phyloP scores from a whole-genome alignment of 2,797 vertebrate genomes.

The Dipus sagitta region DNA sequence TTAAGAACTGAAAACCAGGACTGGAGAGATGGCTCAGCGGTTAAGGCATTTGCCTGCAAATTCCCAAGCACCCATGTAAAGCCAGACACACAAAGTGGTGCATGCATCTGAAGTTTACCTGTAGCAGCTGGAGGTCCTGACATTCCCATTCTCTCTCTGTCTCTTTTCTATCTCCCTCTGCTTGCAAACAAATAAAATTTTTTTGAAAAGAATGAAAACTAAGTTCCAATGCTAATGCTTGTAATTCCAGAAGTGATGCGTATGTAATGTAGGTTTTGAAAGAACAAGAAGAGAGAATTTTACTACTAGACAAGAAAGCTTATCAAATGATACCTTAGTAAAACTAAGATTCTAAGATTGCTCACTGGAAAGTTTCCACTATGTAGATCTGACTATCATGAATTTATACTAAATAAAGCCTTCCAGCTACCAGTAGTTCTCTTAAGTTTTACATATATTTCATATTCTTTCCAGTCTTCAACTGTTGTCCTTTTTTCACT shows the following conservation, averaged over 20 bases:
- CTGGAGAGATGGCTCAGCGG: no score
- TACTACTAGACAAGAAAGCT: slow-evolving; percentile 58
- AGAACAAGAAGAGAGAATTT: slow-evolving; percentile 53
- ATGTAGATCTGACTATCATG: slow-evolving; percentile 55
- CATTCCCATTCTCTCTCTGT: no score
- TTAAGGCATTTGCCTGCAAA: no score
- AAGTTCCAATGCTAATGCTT: slow-evolving; percentile 69
- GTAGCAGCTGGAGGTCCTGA: no score
- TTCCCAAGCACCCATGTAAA: no score
- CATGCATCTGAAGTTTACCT: no score
- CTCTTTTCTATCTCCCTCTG: no score
- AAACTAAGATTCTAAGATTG: slow-evolving; percentile 62
- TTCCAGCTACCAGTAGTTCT: slow-evolving; percentile 55
- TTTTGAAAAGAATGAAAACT: no score
- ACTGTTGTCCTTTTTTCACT: not conserved
- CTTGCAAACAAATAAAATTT: no score
- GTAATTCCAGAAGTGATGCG: slow-evolving; percentile 62
- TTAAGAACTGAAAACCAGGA: slow-evolving; percentile 46
- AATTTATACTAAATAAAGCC: slow-evolving; percentile 60
- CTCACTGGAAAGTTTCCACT: slow-evolving; percentile 74
- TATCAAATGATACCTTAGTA: slow-evolving; percentile 53
- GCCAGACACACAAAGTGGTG: no score
- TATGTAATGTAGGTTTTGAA: slow-evolving; percentile 49
- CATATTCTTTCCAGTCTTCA: slow-evolving; percentile 14
- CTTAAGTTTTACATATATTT: slow-evolving; percentile 44